A percentile compares a stretch with the other conserved stretches of the same genome.
These are phyloP conservation scores for Dasypogon diadema DNA, from an alignment of 2,888 invertebrate species.

Conservation along the genomic window DNA sequence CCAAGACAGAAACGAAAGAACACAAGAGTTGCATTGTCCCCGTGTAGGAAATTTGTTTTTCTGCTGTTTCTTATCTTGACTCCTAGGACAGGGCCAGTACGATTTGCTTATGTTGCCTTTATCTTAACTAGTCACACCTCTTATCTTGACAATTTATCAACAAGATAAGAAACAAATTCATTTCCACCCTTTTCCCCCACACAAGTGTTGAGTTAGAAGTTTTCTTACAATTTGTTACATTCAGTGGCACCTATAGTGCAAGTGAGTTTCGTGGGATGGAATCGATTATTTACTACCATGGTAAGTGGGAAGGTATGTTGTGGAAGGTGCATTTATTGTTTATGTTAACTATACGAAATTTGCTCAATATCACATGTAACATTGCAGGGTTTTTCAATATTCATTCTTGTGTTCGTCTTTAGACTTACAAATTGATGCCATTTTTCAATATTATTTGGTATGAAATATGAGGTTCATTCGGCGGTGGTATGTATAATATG, in stretches of 20 bases:
- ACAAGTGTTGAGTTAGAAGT: conserved; percentile 19
- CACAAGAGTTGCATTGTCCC: conserved; percentile 45
- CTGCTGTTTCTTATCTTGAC: conserved; percentile 22
- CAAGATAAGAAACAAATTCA: conserved; percentile 48
- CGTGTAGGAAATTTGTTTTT: conserved; percentile 45
- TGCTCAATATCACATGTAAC: too few species aligned
- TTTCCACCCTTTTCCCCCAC: conserved; percentile 28
- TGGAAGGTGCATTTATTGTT: too few species aligned
- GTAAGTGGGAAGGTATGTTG: not conserved
- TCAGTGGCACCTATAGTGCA: conserved; percentile 31
- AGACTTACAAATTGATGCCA: too few species aligned
- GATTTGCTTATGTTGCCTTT: conserved; percentile 49
- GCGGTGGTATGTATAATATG: too few species aligned
- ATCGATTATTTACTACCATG: conserved; percentile 6
- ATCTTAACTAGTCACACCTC: conserved; percentile 49
- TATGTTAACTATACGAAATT: too few species aligned
- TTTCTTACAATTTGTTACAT: conserved; percentile 32
- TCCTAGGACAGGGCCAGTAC: conserved; percentile 27
- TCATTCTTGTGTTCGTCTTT: too few species aligned
- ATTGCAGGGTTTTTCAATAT: too few species aligned
- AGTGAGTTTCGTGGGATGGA: conserved; percentile 29
- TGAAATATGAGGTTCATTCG: too few species aligned
- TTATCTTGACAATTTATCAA: conserved; percentile 51
- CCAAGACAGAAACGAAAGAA: not conserved
- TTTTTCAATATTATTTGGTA: too few species aligned